Conservation (phyloP, 2,797 vertebrate species). For the Lagothrix lagotricha region DNA sequence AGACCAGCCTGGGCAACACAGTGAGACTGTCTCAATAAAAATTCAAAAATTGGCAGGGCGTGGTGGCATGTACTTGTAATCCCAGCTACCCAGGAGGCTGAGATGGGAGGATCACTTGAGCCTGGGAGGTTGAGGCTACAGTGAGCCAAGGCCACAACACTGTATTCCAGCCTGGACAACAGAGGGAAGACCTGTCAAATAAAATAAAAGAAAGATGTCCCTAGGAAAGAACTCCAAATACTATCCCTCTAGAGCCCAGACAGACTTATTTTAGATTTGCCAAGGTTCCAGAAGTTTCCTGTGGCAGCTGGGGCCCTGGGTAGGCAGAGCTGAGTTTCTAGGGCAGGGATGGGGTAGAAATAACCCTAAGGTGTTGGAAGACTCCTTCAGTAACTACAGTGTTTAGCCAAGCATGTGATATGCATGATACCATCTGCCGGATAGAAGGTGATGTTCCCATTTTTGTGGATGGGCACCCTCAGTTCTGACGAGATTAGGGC, state of each 20-base stretch:
- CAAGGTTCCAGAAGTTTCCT: background rate
- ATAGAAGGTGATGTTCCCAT: slow-evolving; percentile 42
- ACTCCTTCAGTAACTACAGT: background rate
- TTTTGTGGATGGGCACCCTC: background rate
- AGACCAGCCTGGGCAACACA: background rate
- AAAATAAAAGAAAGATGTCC: background rate
- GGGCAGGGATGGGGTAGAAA: background rate
- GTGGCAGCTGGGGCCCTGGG: background rate
- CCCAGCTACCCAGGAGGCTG: background rate
- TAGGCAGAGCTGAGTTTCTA: background rate
- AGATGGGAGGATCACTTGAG: background rate
- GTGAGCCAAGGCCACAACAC: background rate
- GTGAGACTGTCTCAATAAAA: background rate
- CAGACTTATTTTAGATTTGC: background rate
- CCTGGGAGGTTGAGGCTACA: background rate
- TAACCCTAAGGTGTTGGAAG: background rate
- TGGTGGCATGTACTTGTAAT: background rate
- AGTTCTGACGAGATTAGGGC: background rate
- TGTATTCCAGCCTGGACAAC: background rate
- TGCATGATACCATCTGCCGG: background rate
- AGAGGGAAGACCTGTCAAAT: background rate
- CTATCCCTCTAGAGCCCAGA: background rate
- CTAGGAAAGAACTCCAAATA: background rate
- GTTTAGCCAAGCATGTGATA: background rate
- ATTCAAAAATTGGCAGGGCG: background rate